Base-by-base conservation (phyloP, 2,797 vertebrate genomes). In the Hippopotamyrus pictus region DNA sequence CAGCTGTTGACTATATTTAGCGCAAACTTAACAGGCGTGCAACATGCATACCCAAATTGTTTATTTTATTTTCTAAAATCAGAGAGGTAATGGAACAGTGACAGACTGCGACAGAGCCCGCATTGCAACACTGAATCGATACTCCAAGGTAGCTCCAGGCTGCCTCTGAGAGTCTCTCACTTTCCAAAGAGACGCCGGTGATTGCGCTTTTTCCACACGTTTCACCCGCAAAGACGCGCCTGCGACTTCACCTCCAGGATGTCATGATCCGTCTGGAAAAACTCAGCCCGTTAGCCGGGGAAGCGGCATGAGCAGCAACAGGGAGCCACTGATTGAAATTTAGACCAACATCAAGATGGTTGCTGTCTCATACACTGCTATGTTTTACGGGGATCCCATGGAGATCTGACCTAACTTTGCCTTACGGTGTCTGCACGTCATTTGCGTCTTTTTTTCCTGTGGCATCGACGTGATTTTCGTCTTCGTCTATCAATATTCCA, bases 91-190 rank as follows among this genome's bases (percentile, higher is more conserved):
- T 76, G 62, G 4, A 73, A 87, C 87, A 25, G 8, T 86, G 89
- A 50, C 82, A 48, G 33, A 90, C 92, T 54, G 92, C 91, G 88
- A 89, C 88, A 88, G 90, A 90, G 92, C 91, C 95, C 92, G 95
- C 94, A 95, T 93, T 95, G 95, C 94, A 93, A 94, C 94, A 94
- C 92, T 57, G 88, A 89, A 90, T 91, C 91, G 91, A 90, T 89
- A 90, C 91, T 90, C 91, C 85, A 41, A 33, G 54, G 33, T 73
- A 69, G 53, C 88, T 91, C 90, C 91, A 91, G 92, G 92, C 91
- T 93, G 93, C 89, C 92, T 90, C 91, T 88, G 7, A 89, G 51
- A 37, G 17, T 73, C 88, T 91, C 90, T 65, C 22, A 59, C 57
- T 69, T 65, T 59, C 25, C 48, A 22, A 65, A 85, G 54, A 69